A percentile compares a stretch with the other conserved stretches of the same genome.
phyloP scores from a whole-genome alignment of 2,797 vertebrate species.

The Helicolenus hilgendorfi region DNA sequence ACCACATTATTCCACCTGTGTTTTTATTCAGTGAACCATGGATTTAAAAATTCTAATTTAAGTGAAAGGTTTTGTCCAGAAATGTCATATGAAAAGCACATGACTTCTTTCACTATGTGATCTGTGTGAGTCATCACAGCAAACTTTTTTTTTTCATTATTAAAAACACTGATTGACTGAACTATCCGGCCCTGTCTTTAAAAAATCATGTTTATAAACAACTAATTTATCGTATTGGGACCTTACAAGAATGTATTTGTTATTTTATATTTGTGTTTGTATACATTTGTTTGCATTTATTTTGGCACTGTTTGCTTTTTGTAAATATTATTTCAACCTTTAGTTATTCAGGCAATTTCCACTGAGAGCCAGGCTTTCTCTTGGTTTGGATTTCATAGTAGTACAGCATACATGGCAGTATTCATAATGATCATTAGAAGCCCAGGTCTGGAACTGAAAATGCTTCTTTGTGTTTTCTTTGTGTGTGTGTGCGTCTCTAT shows the following conservation, averaged over 20 bases:
- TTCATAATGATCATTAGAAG: constrained; percentile 24
- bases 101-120: constrained; percentile 47
- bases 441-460: constrained; percentile 52
- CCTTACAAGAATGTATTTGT: background rate
- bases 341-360: background rate
- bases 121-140: constrained; percentile 47
- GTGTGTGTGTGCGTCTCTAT: background rate
- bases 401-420: background rate
- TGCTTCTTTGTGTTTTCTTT: background rate
- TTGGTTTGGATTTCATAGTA: background rate
- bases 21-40: constrained; percentile 69
- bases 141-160: background rate
- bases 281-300: background rate
- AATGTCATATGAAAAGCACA: constrained; percentile 57
- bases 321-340: background rate
- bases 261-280: background rate
- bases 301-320: background rate
- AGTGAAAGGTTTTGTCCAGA: constrained; percentile 58
- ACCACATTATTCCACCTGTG: constrained; percentile 48
- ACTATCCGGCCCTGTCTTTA: background rate
- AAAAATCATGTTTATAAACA: background rate
- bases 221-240: background rate
- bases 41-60: constrained; percentile 56
- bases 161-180: background rate
- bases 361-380: background rate